Evolutionary conservation across 2,113 vertebrate genomes (phyloP).

Genomic region (Amphiprion percula): DNA sequence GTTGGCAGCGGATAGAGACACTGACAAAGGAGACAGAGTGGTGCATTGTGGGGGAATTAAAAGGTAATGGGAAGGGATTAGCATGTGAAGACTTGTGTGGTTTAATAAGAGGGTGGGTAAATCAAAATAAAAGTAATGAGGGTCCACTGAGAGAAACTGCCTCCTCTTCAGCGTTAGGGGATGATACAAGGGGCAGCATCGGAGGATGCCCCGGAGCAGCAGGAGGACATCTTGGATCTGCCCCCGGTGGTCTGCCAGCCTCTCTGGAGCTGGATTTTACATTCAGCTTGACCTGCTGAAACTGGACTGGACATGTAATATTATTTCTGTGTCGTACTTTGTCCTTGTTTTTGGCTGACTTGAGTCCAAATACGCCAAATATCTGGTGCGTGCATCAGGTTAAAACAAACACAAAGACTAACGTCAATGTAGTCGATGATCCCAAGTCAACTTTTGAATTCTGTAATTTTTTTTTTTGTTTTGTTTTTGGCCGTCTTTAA

Average conservation of each 20-base stretch:
- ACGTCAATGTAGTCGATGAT: background rate
- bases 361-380: too few species aligned
- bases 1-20: conserved; percentile 74
- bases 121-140: conserved; percentile 1
- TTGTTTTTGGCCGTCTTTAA: background rate
- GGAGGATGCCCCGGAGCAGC: background rate
- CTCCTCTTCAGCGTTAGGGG: conserved; percentile 18
- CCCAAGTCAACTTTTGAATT: background rate
- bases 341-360: conserved; percentile 26
- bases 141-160: conserved; percentile 34
- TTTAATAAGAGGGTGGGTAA: conserved; percentile 36
- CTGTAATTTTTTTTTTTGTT: background rate
- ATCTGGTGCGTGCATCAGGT: background rate
- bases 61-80: conserved; percentile 9
- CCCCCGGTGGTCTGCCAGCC: background rate
- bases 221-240: background rate
- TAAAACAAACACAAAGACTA: conserved; percentile 18
- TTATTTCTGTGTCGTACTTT: background rate
- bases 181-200: background rate
- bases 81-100: conserved; percentile 25
- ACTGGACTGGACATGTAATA: conserved; percentile 3
- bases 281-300: background rate
- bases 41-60: background rate
- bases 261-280: conserved; percentile 16
- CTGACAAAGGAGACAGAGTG: background rate